A percentile compares a stretch with the other conserved stretches of the same genome.
These are phyloP conservation scores for Pseudonaja textilis DNA, from an alignment of 2,113 vertebrate species.

Conservation along the genomic window DNA sequence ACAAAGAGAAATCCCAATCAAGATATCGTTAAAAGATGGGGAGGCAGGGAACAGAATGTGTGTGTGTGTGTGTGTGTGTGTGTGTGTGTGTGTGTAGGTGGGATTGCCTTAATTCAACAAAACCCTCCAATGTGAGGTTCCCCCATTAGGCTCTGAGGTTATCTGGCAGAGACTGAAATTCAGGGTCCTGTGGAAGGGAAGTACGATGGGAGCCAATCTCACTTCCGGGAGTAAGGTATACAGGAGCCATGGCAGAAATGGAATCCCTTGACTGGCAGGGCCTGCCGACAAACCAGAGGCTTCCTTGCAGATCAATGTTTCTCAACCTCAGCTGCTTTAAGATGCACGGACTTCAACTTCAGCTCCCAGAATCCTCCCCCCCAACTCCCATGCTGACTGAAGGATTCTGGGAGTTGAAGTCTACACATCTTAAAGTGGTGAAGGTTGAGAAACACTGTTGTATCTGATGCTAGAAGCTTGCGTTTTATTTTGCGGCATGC, in stretches of 20 bases:
- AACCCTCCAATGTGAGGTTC: not conserved
- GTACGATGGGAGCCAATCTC: not conserved
- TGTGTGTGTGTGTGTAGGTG: not conserved
- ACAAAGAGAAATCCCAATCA: not conserved
- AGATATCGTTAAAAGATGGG: not conserved
- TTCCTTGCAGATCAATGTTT: not conserved
- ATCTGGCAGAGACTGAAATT: not conserved
- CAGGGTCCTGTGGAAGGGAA: not conserved
- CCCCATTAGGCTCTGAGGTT: not conserved
- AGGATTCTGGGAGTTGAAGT: not conserved
- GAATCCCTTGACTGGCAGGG: not conserved
- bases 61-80: not conserved
- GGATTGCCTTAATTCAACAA: not conserved
- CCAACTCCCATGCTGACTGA: not conserved
- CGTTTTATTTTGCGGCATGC: not conserved
- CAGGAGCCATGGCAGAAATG: not conserved
- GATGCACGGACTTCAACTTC: not conserved
- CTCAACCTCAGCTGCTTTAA: not conserved
- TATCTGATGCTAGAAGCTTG: not conserved
- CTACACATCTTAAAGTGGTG: not conserved
- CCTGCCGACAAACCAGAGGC: not conserved
- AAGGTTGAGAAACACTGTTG: not conserved
- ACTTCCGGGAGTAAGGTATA: not conserved
- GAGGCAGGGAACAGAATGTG: not conserved
- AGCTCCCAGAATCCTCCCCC: not conserved